Evolutionary conservation across 2,113 vertebrate genomes (phyloP), one percentile per base, ranked within the genome.

Genomic region (Corydoras maculifer): DNA sequence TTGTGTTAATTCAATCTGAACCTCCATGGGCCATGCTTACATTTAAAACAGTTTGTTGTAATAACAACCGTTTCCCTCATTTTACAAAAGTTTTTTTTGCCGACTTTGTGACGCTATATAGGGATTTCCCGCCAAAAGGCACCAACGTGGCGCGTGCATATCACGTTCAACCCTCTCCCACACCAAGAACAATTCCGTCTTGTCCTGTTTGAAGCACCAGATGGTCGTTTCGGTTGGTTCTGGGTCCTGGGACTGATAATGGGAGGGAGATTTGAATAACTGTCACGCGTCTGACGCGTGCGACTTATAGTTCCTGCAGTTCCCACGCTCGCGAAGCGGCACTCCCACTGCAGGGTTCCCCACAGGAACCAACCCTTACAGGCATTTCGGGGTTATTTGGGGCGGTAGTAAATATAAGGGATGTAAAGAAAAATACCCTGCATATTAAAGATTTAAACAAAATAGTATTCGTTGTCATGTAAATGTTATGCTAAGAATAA

Each of bases 231-330:
- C 70, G 54, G 79, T 78, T 77, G 75, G 72, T 60, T 76, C 83
- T 65, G 82, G 75, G 81, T 82, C 58, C 58, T 68, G 72, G 32
- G 32, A 11, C 35, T 50, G 65, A 68, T 86, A 84, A 88, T 82
- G 70, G 77, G 81, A 78, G 57, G 43, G 72, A 76, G 69, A 90
- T 91, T 90, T 90, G 87, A 91, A 91, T 90, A 91, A 91, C 90
- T 89, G 90, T 86, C 89, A 83, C 86, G 85, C 77, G 84, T 72
- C 82, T 13, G 88, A 82, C 90, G 88, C 88, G 90, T 91, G 90
- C 87, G 77, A 65, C 76, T 65, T 76, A 90, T 76, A 77, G 30
- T 62, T n/a, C 58, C 64, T 5, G 65, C 62, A 83, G 65, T 82
- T 71, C 81, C 83, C 82, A 78, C 75, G 74, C 67, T 9, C 11